Evolutionary conservation across 2,888 invertebrate genomes (phyloP).

Genomic region (Tinea trinotella): DNA sequence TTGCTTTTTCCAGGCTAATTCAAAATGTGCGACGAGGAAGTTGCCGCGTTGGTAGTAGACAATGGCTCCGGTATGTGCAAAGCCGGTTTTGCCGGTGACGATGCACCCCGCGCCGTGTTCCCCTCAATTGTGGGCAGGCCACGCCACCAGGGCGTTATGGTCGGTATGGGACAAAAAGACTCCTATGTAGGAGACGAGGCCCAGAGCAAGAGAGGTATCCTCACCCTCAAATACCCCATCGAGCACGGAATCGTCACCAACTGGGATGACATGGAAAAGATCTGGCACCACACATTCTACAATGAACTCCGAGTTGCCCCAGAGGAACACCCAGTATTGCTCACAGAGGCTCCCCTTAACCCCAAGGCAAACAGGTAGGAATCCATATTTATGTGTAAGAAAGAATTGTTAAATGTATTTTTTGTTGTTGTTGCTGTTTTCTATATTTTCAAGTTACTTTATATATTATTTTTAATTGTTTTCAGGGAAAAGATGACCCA

Average conservation of each 20-base stretch:
- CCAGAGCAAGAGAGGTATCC: slow-evolving; percentile 96
- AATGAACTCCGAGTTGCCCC: slow-evolving; percentile 97
- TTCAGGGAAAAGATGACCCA: slow-evolving; percentile 83
- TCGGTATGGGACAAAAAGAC: slow-evolving; percentile 98
- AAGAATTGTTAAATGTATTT: slow-evolving; percentile 30
- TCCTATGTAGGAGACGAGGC: slow-evolving; percentile 97
- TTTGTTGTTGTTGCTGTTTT: slow-evolving; percentile 19
- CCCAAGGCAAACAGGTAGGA: slow-evolving; percentile 84
- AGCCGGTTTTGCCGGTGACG: slow-evolving; percentile 96
- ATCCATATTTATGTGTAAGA: no score
- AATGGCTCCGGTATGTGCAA: slow-evolving; percentile 99
- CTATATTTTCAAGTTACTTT: background rate
- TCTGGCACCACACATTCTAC: slow-evolving; percentile 99
- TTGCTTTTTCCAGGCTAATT: slow-evolving; percentile 74
- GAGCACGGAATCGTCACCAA: slow-evolving; percentile 98
- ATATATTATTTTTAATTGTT: background rate
- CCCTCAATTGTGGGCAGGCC: slow-evolving; percentile 96
- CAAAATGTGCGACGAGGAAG: slow-evolving; percentile 92
- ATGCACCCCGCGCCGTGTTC: slow-evolving; percentile 95
- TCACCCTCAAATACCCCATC: slow-evolving; percentile 95
- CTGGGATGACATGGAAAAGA: slow-evolving; percentile 99
- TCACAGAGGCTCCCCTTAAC: slow-evolving; percentile 90
- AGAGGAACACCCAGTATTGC: slow-evolving; percentile 90
- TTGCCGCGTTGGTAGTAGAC: slow-evolving; percentile 94
- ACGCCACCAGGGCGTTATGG: slow-evolving; percentile 95